Evolutionary conservation across 2,113 vertebrate genomes (phyloP).

Genomic region (Phrynosoma blainvillii): DNA sequence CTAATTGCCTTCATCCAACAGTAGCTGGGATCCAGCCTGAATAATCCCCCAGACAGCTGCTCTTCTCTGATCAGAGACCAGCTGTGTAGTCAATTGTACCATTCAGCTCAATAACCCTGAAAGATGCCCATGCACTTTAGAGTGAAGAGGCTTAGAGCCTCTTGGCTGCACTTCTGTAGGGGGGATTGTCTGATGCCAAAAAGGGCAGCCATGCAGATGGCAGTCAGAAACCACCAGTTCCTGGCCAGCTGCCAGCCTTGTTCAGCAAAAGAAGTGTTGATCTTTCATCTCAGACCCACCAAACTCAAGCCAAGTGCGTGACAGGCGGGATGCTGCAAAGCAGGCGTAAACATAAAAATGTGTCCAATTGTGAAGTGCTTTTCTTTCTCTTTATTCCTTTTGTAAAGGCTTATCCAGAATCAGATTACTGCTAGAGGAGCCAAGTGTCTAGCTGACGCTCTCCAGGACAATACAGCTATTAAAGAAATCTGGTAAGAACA

Average conservation of each 20-base stretch:
- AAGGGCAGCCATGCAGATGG: not conserved
- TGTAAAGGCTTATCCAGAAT: constrained; percentile 82
- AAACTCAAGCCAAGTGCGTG: not conserved
- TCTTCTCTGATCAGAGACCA: constrained; percentile 7
- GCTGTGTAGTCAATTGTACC: constrained; percentile 32
- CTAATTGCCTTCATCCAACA: not conserved
- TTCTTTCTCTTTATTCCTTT: not conserved
- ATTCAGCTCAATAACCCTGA: constrained; percentile 39
- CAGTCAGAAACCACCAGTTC: not conserved
- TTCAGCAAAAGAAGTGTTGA: constrained; percentile 20
- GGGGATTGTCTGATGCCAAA: not conserved
- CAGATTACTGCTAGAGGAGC: constrained; percentile 77
- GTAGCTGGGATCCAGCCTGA: not conserved
- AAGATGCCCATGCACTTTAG: constrained; percentile 21
- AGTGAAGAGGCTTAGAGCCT: constrained; percentile 19
- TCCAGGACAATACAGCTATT: constrained; percentile 75
- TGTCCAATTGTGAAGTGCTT: constrained; percentile 30
- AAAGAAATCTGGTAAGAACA: constrained; percentile 80
- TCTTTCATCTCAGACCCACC: not conserved
- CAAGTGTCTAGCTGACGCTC: constrained; percentile 68
- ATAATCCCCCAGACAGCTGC: constrained; percentile 3
- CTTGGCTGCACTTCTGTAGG: constrained; percentile 12
- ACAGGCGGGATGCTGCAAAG: not conserved
- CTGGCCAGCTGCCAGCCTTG: constrained; percentile 25
- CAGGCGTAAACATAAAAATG: not conserved